A percentile compares a stretch with the other conserved stretches of the same genome.
phyloP scores from a whole-genome alignment of 2,113 vertebrate species.

The Lampris megalopsis region DNA sequence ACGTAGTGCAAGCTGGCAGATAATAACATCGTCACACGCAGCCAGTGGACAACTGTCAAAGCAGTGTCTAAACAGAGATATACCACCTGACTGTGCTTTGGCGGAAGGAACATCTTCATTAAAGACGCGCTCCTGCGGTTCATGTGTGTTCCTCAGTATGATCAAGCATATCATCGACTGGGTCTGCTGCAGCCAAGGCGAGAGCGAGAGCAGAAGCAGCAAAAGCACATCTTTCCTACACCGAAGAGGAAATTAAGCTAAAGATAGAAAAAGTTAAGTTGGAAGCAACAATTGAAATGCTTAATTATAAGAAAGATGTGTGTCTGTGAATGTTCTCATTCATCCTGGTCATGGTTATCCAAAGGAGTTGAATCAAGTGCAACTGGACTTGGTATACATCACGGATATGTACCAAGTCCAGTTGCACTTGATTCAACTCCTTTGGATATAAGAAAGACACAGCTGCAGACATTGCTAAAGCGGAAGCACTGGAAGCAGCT shows the following conservation, averaged over 20 bases:
- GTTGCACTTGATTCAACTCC: too few relatives aligned
- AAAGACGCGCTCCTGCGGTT: conserved; percentile 17
- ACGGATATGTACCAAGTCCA: too few relatives aligned
- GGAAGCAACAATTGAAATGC: conserved; percentile 10
- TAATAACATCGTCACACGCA: conserved; percentile 1
- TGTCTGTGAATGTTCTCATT: too few relatives aligned
- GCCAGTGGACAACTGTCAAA: background rate
- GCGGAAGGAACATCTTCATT: conserved; percentile 5
- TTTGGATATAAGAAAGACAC: conserved; percentile 14
- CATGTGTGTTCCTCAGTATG: conserved; percentile 11
- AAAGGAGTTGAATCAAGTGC: too few relatives aligned
- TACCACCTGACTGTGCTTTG: conserved; percentile 7
- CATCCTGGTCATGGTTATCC: too few relatives aligned
- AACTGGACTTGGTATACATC: too few relatives aligned
- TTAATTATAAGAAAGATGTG: background rate
- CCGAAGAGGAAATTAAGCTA: background rate
- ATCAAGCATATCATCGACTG: conserved; percentile 11
- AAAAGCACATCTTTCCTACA: background rate
- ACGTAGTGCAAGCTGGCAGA: background rate
- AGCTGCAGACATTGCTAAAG: conserved; percentile 24
- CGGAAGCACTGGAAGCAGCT: conserved; percentile 22
- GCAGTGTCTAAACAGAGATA: background rate
- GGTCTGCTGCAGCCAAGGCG: conserved; percentile 15
- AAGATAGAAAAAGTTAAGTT: background rate
- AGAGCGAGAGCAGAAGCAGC: conserved; percentile 27